These are phyloP conservation scores for Polydrusus pterygomalis DNA, from an alignment of 2,888 invertebrate genomes.

Conservation along the genomic window DNA sequence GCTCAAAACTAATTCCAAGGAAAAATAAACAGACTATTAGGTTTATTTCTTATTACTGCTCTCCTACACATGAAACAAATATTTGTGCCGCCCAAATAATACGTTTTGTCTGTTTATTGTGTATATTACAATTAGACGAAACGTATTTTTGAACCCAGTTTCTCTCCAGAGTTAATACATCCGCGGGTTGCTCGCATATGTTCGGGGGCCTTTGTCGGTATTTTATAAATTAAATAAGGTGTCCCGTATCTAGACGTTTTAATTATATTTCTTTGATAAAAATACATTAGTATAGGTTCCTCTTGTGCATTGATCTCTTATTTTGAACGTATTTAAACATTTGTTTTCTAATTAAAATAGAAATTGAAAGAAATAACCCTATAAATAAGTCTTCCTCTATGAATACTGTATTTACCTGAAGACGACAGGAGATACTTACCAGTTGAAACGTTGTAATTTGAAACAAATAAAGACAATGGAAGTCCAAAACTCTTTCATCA, in stretches of 20 bases:
- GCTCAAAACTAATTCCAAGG: slow-evolving; percentile 67
- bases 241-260: slow-evolving; percentile 20
- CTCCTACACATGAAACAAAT: slow-evolving; percentile 65
- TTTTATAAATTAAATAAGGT: slow-evolving; percentile 31
- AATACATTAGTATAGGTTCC: neutral
- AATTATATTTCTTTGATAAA: slow-evolving; percentile 15
- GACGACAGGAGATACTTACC: too few species aligned
- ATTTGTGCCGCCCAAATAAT: slow-evolving; percentile 63
- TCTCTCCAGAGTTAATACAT: slow-evolving; percentile 58
- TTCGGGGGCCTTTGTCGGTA: slow-evolving; percentile 30
- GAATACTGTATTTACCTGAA: too few species aligned
- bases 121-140: slow-evolving; percentile 59
- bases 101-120: slow-evolving; percentile 62
- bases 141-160: slow-evolving; percentile 43
- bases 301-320: too few species aligned
- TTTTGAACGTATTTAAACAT: too few species aligned
- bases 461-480: too few species aligned
- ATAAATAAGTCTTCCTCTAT: too few species aligned
- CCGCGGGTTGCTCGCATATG: slow-evolving; percentile 68
- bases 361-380: too few species aligned
- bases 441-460: too few species aligned
- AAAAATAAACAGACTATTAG: slow-evolving; percentile 68
- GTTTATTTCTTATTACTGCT: slow-evolving; percentile 59
- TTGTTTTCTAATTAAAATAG: too few species aligned
- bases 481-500: too few species aligned